These are phyloP conservation scores for Buphagus erythrorhynchus DNA, from an alignment of 2,797 vertebrate genomes.

Conservation along the genomic window DNA sequence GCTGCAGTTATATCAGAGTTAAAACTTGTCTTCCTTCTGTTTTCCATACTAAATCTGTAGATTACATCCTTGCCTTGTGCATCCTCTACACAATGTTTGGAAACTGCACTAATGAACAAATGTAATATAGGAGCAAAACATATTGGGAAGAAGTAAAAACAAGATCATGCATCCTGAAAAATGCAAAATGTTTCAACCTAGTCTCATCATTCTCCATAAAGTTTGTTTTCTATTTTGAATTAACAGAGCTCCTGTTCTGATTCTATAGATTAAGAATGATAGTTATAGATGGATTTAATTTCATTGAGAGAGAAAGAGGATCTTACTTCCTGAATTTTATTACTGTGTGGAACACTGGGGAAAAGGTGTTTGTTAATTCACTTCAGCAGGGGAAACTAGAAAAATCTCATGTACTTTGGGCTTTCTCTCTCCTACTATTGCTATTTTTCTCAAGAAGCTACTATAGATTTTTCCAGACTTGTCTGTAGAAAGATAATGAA, in stretches of 20 bases:
- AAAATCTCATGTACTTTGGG: background rate
- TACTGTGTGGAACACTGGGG: background rate
- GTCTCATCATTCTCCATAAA: background rate
- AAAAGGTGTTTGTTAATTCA: background rate
- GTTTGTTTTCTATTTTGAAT: background rate
- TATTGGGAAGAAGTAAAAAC: background rate
- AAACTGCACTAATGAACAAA: background rate
- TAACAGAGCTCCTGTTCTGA: background rate
- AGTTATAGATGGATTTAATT: background rate
- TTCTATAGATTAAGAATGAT: background rate
- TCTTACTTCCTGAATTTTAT: background rate
- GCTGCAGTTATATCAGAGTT: background rate
- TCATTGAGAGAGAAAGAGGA: background rate
- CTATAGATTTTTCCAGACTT: background rate
- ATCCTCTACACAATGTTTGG: background rate
- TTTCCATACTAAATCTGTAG: background rate
- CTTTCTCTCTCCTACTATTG: background rate
- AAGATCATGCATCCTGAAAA: background rate
- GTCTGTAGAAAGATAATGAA: background rate
- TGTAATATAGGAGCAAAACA: background rate
- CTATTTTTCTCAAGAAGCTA: background rate
- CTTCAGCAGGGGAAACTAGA: background rate
- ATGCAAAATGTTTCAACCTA: background rate
- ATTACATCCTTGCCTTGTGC: background rate
- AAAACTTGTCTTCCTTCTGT: background rate